Percentiles rank a stretch among this genome's conserved stretches.
These are phyloP conservation scores for Drosophila micromelanica DNA, from an alignment of 1,140 invertebrate species.

Conservation along the genomic window DNA sequence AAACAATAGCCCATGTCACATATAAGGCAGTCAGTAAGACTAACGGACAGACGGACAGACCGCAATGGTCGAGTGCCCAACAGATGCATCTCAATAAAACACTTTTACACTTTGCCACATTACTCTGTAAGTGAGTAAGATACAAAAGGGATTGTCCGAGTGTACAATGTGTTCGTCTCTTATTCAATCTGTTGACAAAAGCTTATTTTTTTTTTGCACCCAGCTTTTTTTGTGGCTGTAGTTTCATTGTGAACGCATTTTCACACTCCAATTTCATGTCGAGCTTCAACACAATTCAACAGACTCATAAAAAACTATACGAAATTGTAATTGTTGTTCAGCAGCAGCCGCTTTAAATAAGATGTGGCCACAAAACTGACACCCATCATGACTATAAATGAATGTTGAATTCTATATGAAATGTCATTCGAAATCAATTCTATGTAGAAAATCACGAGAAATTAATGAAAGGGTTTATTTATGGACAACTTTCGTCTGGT, in stretches of 20 bases:
- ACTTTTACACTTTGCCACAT: constrained; percentile 25
- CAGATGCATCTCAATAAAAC: constrained; percentile 22
- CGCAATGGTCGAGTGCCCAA: constrained; percentile 61
- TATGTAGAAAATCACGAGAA: constrained; percentile 18
- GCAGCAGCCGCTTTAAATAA: constrained; percentile 9
- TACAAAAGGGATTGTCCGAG: constrained; percentile 40
- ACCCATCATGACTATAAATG: not conserved
- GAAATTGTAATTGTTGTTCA: constrained; percentile 29
- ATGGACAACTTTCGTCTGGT: constrained; percentile 37
- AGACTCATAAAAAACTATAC: constrained; percentile 26
- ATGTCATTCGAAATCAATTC: constrained; percentile 20
- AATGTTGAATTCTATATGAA: constrained; percentile 56
- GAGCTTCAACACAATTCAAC: constrained; percentile 39
- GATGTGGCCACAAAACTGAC: constrained; percentile 3
- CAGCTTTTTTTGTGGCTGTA: constrained; percentile 46
- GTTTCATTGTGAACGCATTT: constrained; percentile 68
- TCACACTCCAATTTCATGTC: constrained; percentile 74
- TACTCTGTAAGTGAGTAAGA: constrained; percentile 17
- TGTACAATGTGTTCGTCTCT: constrained; percentile 34
- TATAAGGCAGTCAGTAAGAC: constrained; percentile 1
- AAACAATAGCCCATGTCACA: constrained; percentile 64
- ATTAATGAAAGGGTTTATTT: constrained; percentile 34
- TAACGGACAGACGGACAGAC: not conserved
- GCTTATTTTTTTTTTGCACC: constrained; percentile 34
- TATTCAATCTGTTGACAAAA: constrained; percentile 69